These are phyloP conservation scores for Stigmatopora argus DNA, from an alignment of 2,113 vertebrate species.

Conservation along the genomic window DNA sequence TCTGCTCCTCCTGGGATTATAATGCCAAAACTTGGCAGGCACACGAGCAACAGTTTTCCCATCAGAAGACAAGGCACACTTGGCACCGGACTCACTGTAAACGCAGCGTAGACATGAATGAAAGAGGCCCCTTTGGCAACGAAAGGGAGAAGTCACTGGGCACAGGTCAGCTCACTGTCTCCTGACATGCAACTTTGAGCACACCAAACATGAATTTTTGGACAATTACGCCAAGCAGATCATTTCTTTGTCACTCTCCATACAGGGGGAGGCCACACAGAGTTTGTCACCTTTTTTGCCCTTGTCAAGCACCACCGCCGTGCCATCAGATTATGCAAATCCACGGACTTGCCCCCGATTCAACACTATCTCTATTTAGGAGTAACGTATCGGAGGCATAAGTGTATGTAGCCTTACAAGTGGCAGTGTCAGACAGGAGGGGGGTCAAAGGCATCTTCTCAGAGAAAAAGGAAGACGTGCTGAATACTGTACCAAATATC, in stretches of 20 bases:
- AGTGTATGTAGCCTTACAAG: constrained; percentile 63
- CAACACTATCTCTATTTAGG: constrained; percentile 60
- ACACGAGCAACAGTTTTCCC: constrained; percentile 73
- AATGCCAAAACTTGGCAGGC: constrained; percentile 76
- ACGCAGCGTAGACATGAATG: constrained; percentile 56
- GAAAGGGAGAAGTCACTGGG: constrained; percentile 7
- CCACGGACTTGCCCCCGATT: constrained; percentile 62
- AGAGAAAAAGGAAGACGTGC: constrained; percentile 53
- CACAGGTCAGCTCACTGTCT: background rate
- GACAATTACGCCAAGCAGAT: background rate
- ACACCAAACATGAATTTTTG: background rate
- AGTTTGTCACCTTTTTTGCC: constrained; percentile 66
- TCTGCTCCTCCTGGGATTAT: constrained; percentile 36
- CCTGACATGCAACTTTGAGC: background rate
- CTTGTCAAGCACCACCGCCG: constrained; percentile 66
- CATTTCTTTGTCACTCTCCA: background rate
- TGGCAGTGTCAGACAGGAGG: constrained; percentile 48
- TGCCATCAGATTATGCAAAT: constrained; percentile 80
- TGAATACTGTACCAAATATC: constrained; percentile 52
- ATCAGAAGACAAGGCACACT: constrained; percentile 62
- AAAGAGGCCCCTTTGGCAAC: constrained; percentile 6
- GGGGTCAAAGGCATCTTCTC: constrained; percentile 50
- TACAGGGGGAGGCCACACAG: background rate
- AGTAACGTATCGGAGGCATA: constrained; percentile 59
- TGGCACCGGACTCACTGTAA: constrained; percentile 68